Evolutionary conservation across 2,113 vertebrate genomes (phyloP).

Genomic region (Cyprinodon variegatus): DNA sequence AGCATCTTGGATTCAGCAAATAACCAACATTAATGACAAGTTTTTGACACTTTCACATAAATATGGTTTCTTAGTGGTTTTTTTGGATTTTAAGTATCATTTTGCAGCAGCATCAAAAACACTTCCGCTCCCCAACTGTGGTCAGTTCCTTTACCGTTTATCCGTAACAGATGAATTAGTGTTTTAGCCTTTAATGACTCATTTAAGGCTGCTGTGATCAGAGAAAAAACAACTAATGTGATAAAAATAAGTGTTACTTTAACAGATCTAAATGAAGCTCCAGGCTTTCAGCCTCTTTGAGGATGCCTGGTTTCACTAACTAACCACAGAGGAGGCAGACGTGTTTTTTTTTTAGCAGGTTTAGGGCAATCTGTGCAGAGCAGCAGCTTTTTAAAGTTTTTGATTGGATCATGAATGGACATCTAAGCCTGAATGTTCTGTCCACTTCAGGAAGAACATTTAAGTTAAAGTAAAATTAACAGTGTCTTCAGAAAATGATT

Average conservation of each 20-base stretch:
- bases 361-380: not conserved
- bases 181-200: not conserved
- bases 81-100: not conserved
- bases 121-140: no score
- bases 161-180: not conserved
- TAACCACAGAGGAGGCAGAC: not conserved
- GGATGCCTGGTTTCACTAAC: not conserved
- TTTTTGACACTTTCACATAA: not conserved
- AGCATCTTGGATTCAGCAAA: conserved; percentile 60
- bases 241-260: conserved; percentile 3
- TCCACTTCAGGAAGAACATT: conserved; percentile 5
- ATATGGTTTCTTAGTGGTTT: not conserved
- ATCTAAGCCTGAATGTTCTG: conserved; percentile 1
- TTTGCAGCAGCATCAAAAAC: not conserved
- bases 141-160: not conserved
- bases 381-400: conserved; percentile 12
- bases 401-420: not conserved
- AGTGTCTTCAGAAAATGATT: not conserved
- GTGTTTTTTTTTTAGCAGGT: no score
- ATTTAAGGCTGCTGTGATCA: conserved; percentile 11
- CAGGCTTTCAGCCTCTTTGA: not conserved
- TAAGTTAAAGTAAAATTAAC: conserved; percentile 10
- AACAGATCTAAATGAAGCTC: conserved; percentile 17
- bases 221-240: conserved; percentile 6
- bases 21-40: not conserved